These are phyloP conservation scores for Saxicola maurus DNA, from an alignment of 2,797 vertebrate genomes.

Conservation along the genomic window DNA sequence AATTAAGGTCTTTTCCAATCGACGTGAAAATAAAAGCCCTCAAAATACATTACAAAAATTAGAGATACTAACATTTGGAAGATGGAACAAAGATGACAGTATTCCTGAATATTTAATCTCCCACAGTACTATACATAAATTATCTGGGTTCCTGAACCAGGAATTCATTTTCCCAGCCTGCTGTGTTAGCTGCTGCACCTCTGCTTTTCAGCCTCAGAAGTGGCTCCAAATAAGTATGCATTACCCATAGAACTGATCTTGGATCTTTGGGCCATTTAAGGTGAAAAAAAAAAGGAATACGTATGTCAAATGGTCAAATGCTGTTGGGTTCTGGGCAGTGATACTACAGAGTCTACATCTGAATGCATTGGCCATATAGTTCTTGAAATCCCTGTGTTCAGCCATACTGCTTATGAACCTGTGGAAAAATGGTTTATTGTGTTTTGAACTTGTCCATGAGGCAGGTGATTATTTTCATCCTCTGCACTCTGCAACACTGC, in stretches of 20 bases:
- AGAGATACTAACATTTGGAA: background rate
- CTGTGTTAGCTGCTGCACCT: background rate
- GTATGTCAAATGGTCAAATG: background rate
- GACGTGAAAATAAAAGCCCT: accelerated
- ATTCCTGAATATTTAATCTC: background rate
- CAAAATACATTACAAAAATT: background rate
- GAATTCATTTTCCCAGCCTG: background rate
- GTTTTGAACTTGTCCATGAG: background rate
- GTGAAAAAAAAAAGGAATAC: background rate
- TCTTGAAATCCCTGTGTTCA: background rate
- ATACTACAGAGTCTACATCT: background rate
- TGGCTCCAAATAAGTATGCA: background rate
- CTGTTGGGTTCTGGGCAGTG: background rate
- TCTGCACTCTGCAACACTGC: background rate
- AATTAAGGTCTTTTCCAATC: background rate
- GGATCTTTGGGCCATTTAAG: background rate
- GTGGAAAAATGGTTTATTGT: background rate
- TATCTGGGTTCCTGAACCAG: background rate
- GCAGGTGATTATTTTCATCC: background rate
- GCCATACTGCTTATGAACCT: background rate
- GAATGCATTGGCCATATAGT: background rate
- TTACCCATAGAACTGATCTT: background rate
- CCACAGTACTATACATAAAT: background rate
- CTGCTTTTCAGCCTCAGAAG: background rate
- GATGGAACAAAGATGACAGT: background rate